Evolutionary conservation across 2,888 invertebrate species (phyloP), one percentile per base, ranked within the genome.

Genomic region (Orchesellides sinensis): DNA sequence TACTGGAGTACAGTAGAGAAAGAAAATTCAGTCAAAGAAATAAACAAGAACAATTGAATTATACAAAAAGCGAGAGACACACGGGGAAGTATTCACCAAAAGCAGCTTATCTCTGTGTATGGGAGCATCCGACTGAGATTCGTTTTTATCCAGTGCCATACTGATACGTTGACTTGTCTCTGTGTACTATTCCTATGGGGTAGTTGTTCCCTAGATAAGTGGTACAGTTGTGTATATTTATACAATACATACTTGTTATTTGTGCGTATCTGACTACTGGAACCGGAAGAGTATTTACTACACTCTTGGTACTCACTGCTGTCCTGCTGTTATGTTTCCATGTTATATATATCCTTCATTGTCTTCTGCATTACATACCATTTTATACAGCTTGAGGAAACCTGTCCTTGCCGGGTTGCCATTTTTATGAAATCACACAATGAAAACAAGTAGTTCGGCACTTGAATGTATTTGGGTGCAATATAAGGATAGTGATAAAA

Each of bases 41-140:
- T 61, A 61, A 61, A 61, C 49, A 73, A 49, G 52, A 47, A 73
- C 73, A 73, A 73, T 73, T 73, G 73, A 73, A 73, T 73, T 73
- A 72, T 63, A 63, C 61, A 47, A 47, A 49, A 73, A 73, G 35
- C 17, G 17, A 63, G 19, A 35, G 17, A 49, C 49, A 49, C 4
- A 49, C n/a, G 17, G 40, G 21, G 32, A 32, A 17, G 5, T 12
- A 12, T n/a, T 19, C 29, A 10, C 21, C 5, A 19, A 49, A 63
- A 49, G 73, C 23, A 29, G 49, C 17, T 27, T n/a, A n/a, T n/a
- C n/a, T n/a, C n/a, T n/a, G n/a, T n/a, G n/a, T n/a, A n/a, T n/a
- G n/a, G n/a, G n/a, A n/a, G n/a, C n/a, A 63, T 49, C 49, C 29
- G 27, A 63, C 63, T 63, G 63, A 63, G 73, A 73, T 63, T n/a